These are phyloP conservation scores for Acanthaster planci DNA, from an alignment of 35 echinoderm and acorn worm species.

Conservation along the genomic window DNA sequence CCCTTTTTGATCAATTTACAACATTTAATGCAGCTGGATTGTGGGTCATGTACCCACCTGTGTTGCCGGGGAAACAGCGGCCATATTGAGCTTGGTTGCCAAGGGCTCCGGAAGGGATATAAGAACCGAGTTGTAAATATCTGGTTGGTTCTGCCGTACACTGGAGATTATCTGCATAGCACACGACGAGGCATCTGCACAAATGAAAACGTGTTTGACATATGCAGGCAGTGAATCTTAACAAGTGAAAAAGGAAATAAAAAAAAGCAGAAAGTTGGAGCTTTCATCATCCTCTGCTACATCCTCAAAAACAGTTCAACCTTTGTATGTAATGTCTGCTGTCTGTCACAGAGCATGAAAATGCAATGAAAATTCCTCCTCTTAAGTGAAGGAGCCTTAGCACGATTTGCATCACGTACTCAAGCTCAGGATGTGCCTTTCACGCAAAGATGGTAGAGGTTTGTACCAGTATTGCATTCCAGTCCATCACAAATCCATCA, in stretches of 20 bases:
- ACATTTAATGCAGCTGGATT: neutral
- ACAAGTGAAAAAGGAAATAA: neutral
- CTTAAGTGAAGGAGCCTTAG: too few species aligned
- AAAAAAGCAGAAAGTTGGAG: neutral
- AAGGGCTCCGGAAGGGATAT: neutral
- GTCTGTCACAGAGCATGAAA: too few species aligned
- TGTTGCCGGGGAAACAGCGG: neutral
- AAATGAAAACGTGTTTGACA: neutral
- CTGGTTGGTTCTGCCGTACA: neutral
- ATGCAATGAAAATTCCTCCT: too few species aligned
- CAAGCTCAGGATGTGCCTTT: too few species aligned
- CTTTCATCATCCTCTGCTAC: too few species aligned
- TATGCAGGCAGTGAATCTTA: neutral
- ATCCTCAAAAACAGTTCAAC: too few species aligned
- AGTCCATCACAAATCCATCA: too few species aligned
- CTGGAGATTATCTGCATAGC: neutral
- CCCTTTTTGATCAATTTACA: neutral
- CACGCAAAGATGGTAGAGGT: too few species aligned
- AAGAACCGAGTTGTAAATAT: neutral
- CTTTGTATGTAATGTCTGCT: too few species aligned
- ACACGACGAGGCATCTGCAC: neutral
- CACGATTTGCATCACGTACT: too few species aligned
- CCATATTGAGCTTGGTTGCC: neutral
- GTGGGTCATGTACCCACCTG: conserved; percentile 25
- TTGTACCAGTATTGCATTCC: too few species aligned